Conservation (phyloP, 1,140 invertebrate genomes). For the Calliphora vicina region DNA sequence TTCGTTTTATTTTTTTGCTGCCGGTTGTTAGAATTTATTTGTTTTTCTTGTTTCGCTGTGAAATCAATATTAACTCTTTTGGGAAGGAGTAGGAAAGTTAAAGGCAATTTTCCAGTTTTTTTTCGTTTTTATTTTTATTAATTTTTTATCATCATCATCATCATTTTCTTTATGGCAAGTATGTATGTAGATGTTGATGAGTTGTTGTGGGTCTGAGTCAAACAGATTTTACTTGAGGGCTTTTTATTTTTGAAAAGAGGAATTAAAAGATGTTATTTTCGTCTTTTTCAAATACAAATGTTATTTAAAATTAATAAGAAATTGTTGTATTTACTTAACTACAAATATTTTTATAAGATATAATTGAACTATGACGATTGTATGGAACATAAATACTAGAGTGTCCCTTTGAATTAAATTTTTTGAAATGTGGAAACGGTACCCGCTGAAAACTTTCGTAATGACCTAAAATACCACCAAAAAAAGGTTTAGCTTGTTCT, state of each 20-base stretch:
- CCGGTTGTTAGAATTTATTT: neutral
- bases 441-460: no score
- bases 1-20: neutral
- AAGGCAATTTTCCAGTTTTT: neutral
- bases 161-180: neutral
- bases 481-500: no score
- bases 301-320: no score
- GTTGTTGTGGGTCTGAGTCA: neutral
- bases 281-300: no score
- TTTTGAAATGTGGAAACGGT: no score
- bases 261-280: neutral
- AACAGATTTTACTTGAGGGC: neutral
- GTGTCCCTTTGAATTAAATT: no score
- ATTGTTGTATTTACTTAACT: no score
- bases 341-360: no score
- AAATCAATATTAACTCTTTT: slow-evolving; percentile 14
- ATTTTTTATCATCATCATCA: neutral
- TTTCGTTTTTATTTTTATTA: neutral
- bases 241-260: neutral
- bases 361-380: no score
- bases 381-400: no score
- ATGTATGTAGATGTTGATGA: neutral
- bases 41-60: neutral
- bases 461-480: no score
- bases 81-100: neutral